Conservation (phyloP, 2,113 vertebrate genomes). For the Notiomystis cincta region DNA sequence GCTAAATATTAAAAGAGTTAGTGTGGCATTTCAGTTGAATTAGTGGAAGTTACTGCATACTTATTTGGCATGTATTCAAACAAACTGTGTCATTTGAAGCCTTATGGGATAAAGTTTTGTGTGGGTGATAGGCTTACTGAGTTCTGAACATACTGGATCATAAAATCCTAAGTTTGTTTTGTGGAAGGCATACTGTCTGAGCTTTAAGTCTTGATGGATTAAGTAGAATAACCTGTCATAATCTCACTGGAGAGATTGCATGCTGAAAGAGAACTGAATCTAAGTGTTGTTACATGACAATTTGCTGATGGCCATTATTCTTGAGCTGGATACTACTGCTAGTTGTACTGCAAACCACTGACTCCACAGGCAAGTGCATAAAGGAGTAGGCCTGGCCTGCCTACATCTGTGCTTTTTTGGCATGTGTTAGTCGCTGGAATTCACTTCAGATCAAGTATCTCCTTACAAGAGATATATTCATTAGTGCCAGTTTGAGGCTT, state of each 20-base stretch:
- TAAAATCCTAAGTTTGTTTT: background rate
- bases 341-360: background rate
- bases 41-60: background rate
- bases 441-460: background rate
- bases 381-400: background rate
- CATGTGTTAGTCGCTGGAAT: background rate
- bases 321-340: background rate
- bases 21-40: background rate
- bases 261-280: background rate
- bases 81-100: background rate
- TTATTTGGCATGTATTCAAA: background rate
- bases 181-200: background rate
- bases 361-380: background rate
- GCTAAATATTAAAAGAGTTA: background rate
- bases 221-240: background rate
- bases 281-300: background rate
- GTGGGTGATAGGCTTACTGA: background rate
- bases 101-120: background rate
- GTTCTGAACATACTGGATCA: background rate
- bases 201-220: background rate
- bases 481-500: background rate
- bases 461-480: background rate
- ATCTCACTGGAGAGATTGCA: background rate
- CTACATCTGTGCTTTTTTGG: background rate
- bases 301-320: background rate